Evolutionary conservation across 2,113 vertebrate species (phyloP).

Genomic region (Nycticorax nycticorax): DNA sequence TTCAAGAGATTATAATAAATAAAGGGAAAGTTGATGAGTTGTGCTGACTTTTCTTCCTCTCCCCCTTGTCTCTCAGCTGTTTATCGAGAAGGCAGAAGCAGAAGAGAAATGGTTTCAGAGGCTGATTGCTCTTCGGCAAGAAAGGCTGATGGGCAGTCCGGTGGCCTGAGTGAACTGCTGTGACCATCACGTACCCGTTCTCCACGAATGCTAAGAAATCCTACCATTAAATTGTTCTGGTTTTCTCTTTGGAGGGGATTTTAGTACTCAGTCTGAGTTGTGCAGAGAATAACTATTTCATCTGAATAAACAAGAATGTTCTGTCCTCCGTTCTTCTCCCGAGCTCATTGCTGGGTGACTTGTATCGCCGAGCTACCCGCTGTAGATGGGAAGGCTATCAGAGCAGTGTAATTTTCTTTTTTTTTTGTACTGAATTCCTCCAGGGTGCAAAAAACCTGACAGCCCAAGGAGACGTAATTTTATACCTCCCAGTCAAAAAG

Average conservation of each 20-base stretch:
- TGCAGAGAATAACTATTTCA: background rate
- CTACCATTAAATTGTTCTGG: rapidly evolving
- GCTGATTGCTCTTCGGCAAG: constrained; percentile 88
- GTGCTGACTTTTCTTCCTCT: background rate
- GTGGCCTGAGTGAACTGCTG: constrained; percentile 76
- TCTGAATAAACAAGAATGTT: background rate
- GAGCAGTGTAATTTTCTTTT: background rate
- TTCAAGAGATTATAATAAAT: rapidly evolving
- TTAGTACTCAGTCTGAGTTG: background rate
- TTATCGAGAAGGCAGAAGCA: constrained; percentile 90
- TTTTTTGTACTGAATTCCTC: background rate
- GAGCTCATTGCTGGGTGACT: background rate
- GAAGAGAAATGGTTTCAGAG: constrained; percentile 92
- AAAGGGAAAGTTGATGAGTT: background rate
- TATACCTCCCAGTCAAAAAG: background rate
- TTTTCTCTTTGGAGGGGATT: background rate
- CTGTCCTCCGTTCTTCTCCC: background rate
- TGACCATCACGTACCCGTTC: background rate
- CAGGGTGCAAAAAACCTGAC: background rate
- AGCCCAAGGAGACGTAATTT: background rate
- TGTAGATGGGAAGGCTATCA: background rate
- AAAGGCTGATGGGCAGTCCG: constrained; percentile 93
- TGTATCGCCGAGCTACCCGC: rapidly evolving
- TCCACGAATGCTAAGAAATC: background rate
- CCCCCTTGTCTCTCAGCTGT: constrained; percentile 77